Percentiles rank a stretch among this genome's conserved stretches.
Conservation (phyloP, 2,797 vertebrate species). For the Silurus lanzhouensis region DNA sequence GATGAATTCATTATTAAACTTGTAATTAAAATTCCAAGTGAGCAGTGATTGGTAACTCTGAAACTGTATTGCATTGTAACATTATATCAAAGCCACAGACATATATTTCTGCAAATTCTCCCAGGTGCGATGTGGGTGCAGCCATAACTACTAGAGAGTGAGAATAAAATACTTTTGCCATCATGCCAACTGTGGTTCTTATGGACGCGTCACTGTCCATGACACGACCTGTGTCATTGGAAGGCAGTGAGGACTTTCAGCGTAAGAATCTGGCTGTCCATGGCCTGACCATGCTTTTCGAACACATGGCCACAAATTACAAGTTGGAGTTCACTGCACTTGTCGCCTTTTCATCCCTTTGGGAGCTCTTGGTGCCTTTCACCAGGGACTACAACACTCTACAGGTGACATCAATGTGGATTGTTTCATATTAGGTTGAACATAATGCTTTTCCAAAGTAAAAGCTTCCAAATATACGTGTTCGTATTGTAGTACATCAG, state of each 20-base stretch:
- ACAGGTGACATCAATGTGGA: conserved; percentile 75
- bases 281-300: conserved; percentile 95
- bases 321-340: conserved; percentile 93
- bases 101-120: conserved; percentile 13
- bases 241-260: conserved; percentile 92
- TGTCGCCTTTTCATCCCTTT: conserved; percentile 94
- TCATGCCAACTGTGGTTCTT: conserved; percentile 95
- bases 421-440: background rate
- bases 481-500: background rate
- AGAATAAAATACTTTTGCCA: conserved; percentile 40
- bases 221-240: conserved; percentile 90
- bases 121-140: conserved; percentile 31
- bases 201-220: conserved; percentile 98
- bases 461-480: background rate
- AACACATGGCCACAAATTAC: conserved; percentile 98
- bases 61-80: background rate
- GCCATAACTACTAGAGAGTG: conserved; percentile 10
- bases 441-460: background rate
- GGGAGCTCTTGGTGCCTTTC: conserved; percentile 95
- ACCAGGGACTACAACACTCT: conserved; percentile 96
- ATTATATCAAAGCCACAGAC: background rate
- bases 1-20: background rate
- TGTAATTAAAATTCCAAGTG: background rate
- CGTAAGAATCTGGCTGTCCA: conserved; percentile 94
- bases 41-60: background rate